Base-by-base conservation (phyloP, 2,797 vertebrate genomes). In the Masticophis lateralis region DNA sequence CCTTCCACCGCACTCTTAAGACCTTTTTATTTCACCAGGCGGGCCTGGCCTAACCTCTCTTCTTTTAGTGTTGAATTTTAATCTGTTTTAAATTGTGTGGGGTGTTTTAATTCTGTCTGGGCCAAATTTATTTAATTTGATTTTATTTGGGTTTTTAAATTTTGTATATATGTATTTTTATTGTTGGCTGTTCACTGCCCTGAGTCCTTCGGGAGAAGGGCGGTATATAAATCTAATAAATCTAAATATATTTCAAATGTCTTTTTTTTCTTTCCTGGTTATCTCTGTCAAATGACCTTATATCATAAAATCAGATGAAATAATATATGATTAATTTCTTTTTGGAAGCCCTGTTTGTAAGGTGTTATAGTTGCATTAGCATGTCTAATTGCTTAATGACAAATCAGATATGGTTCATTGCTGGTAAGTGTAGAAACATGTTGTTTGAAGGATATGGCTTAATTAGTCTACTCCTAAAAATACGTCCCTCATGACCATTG, bases 331-430 rank as follows among this genome's bases (percentile, higher is more conserved):
- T 98, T 99, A 98, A 98, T 98, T 98, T 98, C 95, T 94, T 95
- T 97, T 97, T 94, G 96, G 97, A 97, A 97, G 95, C 95, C 94
- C 97, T 96, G 95, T 98, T 98, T 98, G 98, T 99, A 98, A 98
- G 98, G 98, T 98, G 98, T 98, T 99, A 98, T 99, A 98, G 99
- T 99, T 98, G 98, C 98, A 99, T 99, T 99, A 99, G 98, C 98
- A 98, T 99, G 98, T 98, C 98, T 99, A 99, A 99, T 99, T 98
- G 99, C 98, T 98, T 99, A 99, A 99, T 98, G 98, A 98, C 98
- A 98, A 99, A 99, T 99, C 99, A 99, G 99, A 99, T 99, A 98
- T 98, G 98, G 98, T 99, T 99, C 99, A 98, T 98, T 98, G 98
- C 97, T 97, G 97, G 97, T 97, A 98, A 98, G 98, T 98, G 98